Base-by-base conservation (phyloP, 2,888 invertebrate genomes). In the Drosophila engyochracea region DNA sequence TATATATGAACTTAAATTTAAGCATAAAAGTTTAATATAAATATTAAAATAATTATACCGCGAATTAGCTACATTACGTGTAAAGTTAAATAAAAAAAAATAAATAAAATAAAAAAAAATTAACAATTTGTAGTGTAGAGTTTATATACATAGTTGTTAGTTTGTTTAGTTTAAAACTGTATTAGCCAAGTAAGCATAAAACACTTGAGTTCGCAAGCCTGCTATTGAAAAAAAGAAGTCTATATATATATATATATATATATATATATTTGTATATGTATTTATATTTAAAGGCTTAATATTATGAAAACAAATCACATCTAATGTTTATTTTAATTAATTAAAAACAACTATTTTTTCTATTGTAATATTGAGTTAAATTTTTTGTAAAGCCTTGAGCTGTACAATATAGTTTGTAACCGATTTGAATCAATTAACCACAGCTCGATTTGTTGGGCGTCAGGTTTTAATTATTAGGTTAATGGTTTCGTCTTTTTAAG, bases 101-200 rank as follows among this genome's bases (percentile, higher is more conserved):
- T 35, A 35, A 35, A 35, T 14, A 39, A 22, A 51, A 28, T 4
- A 10, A 0, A 0, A 59, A 59, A n/a, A 37, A n/a, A 58, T 28
- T 2, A 68, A 55, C 57, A 67, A 58, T 58, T 74, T 74, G 68
- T 68, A 61, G 79, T 35, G 37, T 57, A 58, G 51, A 71, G 59
- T 51, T 67, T 54, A 66, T 71, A 65, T 53, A 65, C 59, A 28
- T 80, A 78, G 63, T 59, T 52, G 54, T 66, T 79, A 66, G 70
- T 60, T 62, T 65, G 64, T 64, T 66, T 77, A 74, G 76, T 55
- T 1, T 47, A 31, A 69, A 67, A 76, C 61, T 81, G 81, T 80
- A 78, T 76, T 80, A 78, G 76, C 44, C 59, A 75, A 66, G 71
- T 80, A 80, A 78, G 76, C 63, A 25, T 31, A 60, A 14, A 61